Evolutionary conservation across 2,797 vertebrate genomes (phyloP).

Genomic region (Acropternis orthonyx): DNA sequence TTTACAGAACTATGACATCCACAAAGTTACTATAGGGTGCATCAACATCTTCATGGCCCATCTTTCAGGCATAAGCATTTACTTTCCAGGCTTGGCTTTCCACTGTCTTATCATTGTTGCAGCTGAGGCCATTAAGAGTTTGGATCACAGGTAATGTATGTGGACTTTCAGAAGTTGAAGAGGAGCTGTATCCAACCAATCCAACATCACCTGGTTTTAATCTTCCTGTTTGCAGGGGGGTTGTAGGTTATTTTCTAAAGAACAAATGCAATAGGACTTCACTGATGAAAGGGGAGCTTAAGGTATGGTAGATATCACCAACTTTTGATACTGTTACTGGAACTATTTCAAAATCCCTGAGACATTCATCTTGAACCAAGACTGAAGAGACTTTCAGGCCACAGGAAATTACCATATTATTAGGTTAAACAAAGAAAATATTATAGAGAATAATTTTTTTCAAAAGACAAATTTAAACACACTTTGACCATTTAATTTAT

Average conservation of each 20-base stretch:
- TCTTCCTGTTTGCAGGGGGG: not conserved
- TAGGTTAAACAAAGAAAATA: not conserved
- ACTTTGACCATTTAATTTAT: not conserved
- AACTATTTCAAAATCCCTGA: not conserved
- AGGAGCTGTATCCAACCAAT: not conserved
- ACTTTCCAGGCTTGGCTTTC: not conserved
- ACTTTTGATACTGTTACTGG: not conserved
- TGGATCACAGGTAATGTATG: fast-evolving
- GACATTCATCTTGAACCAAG: not conserved
- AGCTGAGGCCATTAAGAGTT: not conserved
- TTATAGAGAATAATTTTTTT: not conserved
- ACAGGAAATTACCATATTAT: not conserved
- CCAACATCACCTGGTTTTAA: not conserved
- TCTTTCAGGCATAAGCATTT: not conserved
- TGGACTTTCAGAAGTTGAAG: not conserved
- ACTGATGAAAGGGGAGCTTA: not conserved
- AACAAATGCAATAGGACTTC: not conserved
- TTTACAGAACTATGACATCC: not conserved
- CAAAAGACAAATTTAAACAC: not conserved
- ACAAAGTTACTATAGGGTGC: not conserved
- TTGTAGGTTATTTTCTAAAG: not conserved
- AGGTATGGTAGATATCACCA: not conserved
- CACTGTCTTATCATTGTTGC: not conserved
- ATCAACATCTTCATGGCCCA: not conserved
- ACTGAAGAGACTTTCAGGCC: not conserved